Conservation (phyloP, 2,113 vertebrate genomes). For the Pithys albifrons region DNA sequence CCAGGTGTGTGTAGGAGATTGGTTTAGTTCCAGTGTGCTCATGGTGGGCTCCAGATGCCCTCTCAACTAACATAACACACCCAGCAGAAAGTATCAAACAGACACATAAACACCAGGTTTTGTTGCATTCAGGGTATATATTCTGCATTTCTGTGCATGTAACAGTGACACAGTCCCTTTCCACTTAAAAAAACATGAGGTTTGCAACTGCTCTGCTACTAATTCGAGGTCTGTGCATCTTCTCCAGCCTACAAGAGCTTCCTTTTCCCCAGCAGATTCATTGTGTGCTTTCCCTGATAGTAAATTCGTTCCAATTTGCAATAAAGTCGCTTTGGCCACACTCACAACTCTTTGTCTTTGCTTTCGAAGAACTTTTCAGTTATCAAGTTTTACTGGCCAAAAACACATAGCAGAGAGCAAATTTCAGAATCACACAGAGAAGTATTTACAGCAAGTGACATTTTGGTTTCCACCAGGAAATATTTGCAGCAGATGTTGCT, state of each 20-base stretch:
- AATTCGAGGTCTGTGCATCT: background rate
- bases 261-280: background rate
- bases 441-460: constrained; percentile 52
- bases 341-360: constrained; percentile 33
- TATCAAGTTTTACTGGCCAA: constrained; percentile 23
- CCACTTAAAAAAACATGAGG: fast-evolving
- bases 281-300: background rate
- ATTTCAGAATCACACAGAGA: background rate
- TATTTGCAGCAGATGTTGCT: constrained; percentile 55
- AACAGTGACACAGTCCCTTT: background rate
- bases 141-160: fast-evolving
- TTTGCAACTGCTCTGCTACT: background rate
- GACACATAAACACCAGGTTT: fast-evolving
- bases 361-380: constrained; percentile 54
- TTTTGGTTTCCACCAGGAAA: constrained; percentile 42
- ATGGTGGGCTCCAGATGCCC: background rate
- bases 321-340: background rate
- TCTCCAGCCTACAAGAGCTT: background rate
- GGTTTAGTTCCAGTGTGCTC: fast-evolving
- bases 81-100: background rate
- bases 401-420: background rate
- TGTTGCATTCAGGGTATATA: background rate
- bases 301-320: background rate
- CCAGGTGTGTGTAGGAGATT: background rate
- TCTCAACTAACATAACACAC: background rate